These are phyloP conservation scores for Archocentrus centrarchus DNA, from an alignment of 2,113 vertebrate species.

Conservation along the genomic window DNA sequence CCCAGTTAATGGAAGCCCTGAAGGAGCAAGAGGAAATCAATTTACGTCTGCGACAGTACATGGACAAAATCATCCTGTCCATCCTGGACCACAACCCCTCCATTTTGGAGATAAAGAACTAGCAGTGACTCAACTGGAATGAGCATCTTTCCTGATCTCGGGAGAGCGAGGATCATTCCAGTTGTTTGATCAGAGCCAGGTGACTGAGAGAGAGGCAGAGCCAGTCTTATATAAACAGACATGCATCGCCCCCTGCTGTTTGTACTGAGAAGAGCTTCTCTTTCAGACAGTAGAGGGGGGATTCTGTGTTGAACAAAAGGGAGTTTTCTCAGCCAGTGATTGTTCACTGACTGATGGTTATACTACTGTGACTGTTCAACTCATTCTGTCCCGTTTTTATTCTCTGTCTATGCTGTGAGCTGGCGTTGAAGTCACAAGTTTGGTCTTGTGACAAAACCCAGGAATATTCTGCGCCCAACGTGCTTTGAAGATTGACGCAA, in stretches of 20 bases:
- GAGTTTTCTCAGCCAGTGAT: slow-evolving; percentile 34
- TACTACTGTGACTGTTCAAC: slow-evolving; percentile 32
- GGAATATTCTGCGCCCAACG: slow-evolving; percentile 17
- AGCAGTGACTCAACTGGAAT: slow-evolving; percentile 65
- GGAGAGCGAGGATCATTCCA: slow-evolving; percentile 41
- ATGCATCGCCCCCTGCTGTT: slow-evolving; percentile 67
- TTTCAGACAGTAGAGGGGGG: not conserved
- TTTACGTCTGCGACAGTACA: slow-evolving; percentile 92
- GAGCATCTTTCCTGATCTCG: slow-evolving; percentile 8
- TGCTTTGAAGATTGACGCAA: slow-evolving; percentile 9
- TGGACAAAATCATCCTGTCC: slow-evolving; percentile 98
- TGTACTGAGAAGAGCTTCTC: slow-evolving; percentile 26
- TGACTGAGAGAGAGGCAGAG: slow-evolving; percentile 37
- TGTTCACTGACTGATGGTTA: slow-evolving; percentile 31
- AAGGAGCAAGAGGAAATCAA: slow-evolving; percentile 99
- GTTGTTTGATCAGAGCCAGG: slow-evolving; percentile 22
- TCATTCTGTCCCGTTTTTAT: slow-evolving; percentile 20
- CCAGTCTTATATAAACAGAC: slow-evolving; percentile 40
- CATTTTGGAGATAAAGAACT: slow-evolving; percentile 97
- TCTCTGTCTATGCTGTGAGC: slow-evolving; percentile 34
- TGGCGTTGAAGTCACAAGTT: slow-evolving; percentile 6
- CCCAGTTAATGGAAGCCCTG: slow-evolving; percentile 95
- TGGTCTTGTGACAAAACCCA: slow-evolving; percentile 8
- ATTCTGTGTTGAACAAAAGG: slow-evolving; percentile 49
- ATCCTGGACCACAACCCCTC: slow-evolving; percentile 98